These are phyloP conservation scores for Ahaetulla prasina DNA, from an alignment of 2,113 vertebrate genomes.

Conservation along the genomic window DNA sequence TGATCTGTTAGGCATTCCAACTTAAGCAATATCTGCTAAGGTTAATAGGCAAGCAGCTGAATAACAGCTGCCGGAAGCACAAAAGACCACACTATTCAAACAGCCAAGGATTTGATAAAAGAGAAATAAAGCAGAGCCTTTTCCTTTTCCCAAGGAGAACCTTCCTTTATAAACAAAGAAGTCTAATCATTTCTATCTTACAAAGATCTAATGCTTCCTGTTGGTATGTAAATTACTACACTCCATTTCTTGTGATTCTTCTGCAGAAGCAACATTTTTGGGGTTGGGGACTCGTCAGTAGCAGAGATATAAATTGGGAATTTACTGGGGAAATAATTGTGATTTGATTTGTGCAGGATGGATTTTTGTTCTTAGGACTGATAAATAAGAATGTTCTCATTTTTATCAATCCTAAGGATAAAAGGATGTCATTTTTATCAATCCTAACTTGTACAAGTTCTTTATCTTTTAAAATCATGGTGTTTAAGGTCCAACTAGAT, in stretches of 20 bases:
- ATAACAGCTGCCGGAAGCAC: not conserved
- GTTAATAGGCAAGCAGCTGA: slow-evolving; percentile 19
- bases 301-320: slow-evolving; percentile 2
- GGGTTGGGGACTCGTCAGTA: slow-evolving; percentile 6
- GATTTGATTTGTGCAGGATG: rapidly evolving
- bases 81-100: not conserved
- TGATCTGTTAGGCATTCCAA: not conserved
- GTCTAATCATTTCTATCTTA: slow-evolving; percentile 34
- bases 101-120: not conserved
- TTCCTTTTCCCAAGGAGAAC: slow-evolving; percentile 38
- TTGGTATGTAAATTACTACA: slow-evolving; percentile 43
- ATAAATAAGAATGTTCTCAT: not conserved
- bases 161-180: slow-evolving; percentile 54
- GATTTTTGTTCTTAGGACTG: not conserved
- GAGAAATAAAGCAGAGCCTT: slow-evolving; percentile 16
- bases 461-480: too few species aligned
- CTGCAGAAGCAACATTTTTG: slow-evolving; percentile 24
- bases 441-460: too few species aligned
- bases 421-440: too few species aligned
- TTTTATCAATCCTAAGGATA: not conserved
- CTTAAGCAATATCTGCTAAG: not conserved
- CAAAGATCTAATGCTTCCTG: slow-evolving; percentile 32
- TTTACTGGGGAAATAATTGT: slow-evolving; percentile 6
- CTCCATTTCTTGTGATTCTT: slow-evolving; percentile 13
- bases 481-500: too few species aligned